phyloP scores from a whole-genome alignment of 2,113 vertebrate genomes.

The Tonatia bakeri region DNA sequence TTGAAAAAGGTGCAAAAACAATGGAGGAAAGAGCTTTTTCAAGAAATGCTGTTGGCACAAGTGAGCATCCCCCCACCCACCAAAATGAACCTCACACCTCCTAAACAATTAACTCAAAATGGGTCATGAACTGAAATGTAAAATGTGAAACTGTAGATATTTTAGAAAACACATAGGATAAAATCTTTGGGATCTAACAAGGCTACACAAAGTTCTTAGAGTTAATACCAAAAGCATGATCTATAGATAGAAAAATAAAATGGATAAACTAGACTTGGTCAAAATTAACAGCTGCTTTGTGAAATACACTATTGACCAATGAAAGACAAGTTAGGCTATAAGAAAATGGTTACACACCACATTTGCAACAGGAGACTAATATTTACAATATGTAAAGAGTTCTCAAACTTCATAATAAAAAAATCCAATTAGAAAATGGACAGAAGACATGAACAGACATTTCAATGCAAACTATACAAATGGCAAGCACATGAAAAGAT shows the following conservation, averaged over 20 bases:
- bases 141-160: neutral
- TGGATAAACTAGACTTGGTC: neutral
- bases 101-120: neutral
- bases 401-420: neutral
- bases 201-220: neutral
- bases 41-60: neutral
- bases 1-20: neutral
- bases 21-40: neutral
- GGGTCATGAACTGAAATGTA: neutral
- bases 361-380: neutral
- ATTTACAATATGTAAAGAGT: neutral
- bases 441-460: neutral
- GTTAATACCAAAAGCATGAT: neutral
- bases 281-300: neutral
- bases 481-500: neutral
- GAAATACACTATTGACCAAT: neutral
- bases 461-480: neutral
- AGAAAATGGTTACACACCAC: neutral
- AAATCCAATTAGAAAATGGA: neutral
- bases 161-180: neutral
- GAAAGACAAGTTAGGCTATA: neutral
- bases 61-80: neutral
- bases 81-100: neutral
- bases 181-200: neutral
- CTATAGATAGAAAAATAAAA: neutral